These are phyloP conservation scores for Carassius gibelio DNA, from an alignment of 2,113 vertebrate species.

Conservation along the genomic window DNA sequence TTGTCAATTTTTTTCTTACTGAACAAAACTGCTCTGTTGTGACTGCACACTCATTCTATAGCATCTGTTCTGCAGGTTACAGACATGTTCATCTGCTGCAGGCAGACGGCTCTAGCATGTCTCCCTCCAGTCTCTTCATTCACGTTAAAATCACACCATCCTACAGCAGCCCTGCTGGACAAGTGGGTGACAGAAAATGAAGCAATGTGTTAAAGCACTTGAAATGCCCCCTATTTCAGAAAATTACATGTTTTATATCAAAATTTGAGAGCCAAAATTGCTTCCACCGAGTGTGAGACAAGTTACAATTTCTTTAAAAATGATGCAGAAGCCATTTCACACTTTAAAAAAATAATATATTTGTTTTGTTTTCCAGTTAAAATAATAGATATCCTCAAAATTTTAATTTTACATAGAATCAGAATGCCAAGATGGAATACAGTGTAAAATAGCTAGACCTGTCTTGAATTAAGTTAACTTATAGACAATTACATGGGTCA, in stretches of 20 bases:
- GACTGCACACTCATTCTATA: not conserved
- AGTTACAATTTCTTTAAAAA: not conserved
- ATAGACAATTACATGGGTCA: not conserved
- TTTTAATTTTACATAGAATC: not conserved
- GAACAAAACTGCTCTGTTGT: not conserved
- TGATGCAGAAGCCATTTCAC: not conserved
- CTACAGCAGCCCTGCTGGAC: constrained; percentile 58
- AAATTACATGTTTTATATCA: not conserved
- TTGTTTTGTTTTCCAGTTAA: not conserved
- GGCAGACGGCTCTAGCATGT: constrained; percentile 82
- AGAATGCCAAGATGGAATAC: not conserved
- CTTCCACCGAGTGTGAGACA: not conserved
- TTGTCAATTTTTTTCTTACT: not conserved
- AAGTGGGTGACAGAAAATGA: constrained; percentile 18
- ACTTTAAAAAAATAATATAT: not conserved
- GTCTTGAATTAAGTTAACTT: not conserved
- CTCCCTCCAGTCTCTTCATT: constrained; percentile 88
- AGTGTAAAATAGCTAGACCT: not conserved
- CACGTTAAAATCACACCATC: constrained; percentile 73
- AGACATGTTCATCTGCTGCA: constrained; percentile 89
- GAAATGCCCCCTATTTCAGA: not conserved
- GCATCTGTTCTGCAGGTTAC: constrained; percentile 80
- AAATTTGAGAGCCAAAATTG: not conserved
- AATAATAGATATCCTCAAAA: not conserved
- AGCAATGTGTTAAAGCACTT: not conserved